phyloP scores from a whole-genome alignment of 2,113 vertebrate genomes.

The Andinoacara biseriatus region DNA sequence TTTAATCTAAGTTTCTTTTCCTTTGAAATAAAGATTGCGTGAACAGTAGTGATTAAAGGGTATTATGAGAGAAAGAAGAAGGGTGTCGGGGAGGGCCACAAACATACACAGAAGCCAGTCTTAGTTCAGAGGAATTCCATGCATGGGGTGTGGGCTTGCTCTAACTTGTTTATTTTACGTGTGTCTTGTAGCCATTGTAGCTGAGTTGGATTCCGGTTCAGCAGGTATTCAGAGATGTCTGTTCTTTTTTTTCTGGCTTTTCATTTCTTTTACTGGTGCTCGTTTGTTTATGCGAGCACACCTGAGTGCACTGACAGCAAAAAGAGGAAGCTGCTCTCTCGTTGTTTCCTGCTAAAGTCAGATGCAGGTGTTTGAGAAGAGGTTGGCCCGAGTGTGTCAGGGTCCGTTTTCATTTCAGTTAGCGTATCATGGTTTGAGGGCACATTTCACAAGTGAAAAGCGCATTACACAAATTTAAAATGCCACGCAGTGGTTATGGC shows the following conservation, averaged over 20 bases:
- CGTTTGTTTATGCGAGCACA: not conserved
- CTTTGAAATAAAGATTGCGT: not conserved
- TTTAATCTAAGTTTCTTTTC: not conserved
- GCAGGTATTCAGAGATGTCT: constrained; percentile 19
- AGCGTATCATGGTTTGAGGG: not conserved
- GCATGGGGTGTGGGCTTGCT: constrained; percentile 47
- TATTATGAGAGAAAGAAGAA: not conserved
- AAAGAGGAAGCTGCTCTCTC: constrained; percentile 33
- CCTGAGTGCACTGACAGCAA: not conserved
- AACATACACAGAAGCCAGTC: not conserved
- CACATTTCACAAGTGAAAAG: not conserved
- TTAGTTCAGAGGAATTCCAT: constrained; percentile 50
- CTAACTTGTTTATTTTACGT: constrained; percentile 5
- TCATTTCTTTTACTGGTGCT: not conserved
- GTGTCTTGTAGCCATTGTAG: not conserved
- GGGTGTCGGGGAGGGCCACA: not conserved
- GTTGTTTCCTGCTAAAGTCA: constrained; percentile 24
- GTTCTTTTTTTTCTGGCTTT: not conserved
- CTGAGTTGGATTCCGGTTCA: constrained; percentile 52
- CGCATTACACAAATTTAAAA: not conserved
- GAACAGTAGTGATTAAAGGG: not conserved
- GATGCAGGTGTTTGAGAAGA: constrained; percentile 13
- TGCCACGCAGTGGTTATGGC: not conserved
- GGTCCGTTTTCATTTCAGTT: not conserved
- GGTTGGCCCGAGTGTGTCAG: not conserved